A percentile compares a stretch with the other conserved stretches of the same genome.
Evolutionary conservation across 2,113 vertebrate genomes (phyloP).

Genomic region (Prinia subflava): DNA sequence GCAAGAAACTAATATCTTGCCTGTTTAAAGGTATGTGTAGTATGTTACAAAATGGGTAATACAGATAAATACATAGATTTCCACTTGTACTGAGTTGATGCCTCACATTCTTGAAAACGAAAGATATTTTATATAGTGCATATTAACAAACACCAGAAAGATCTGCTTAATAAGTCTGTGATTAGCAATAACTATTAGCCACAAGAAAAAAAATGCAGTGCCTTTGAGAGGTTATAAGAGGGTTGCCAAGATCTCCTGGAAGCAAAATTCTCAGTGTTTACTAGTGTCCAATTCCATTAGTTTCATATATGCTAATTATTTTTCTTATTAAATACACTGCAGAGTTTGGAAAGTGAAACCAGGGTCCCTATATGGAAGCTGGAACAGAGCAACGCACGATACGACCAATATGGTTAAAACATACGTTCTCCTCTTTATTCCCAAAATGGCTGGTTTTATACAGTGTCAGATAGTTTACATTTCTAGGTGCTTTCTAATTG

Average conservation of each 20-base stretch:
- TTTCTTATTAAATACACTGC: neutral
- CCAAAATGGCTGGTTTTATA: too few species aligned
- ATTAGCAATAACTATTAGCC: neutral
- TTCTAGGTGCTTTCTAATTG: too few species aligned
- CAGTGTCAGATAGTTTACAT: too few species aligned
- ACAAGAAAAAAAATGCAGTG: neutral
- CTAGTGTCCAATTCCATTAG: neutral
- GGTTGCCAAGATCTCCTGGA: neutral
- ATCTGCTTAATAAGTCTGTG: neutral
- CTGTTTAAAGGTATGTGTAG: neutral
- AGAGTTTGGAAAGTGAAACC: too few species aligned
- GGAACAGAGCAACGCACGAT: too few species aligned
- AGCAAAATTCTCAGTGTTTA: neutral
- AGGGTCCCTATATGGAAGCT: too few species aligned
- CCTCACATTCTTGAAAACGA: neutral
- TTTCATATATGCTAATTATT: neutral
- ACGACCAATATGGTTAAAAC: too few species aligned
- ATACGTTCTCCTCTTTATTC: too few species aligned
- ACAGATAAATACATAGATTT: neutral
- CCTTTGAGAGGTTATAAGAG: neutral
- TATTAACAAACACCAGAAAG: neutral
- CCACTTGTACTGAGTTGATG: neutral
- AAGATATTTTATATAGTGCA: neutral
- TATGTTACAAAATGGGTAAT: neutral
- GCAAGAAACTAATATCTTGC: neutral